Conservation (phyloP, 2,797 vertebrate genomes). For the Cyprinella venusta region DNA sequence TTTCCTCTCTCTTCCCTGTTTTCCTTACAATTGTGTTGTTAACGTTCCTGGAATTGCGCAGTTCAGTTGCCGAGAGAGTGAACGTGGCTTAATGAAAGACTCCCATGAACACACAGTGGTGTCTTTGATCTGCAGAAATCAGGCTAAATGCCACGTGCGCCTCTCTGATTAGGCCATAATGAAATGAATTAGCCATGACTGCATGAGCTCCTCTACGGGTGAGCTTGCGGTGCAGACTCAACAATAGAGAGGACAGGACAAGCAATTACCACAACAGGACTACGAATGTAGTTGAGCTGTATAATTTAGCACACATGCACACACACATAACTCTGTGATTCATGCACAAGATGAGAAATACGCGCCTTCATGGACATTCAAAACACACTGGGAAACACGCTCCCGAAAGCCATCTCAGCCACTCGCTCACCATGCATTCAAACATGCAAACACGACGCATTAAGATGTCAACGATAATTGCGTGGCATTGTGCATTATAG, state of each 20-base stretch:
- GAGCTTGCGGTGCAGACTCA: slow-evolving; percentile 4
- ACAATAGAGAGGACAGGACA: slow-evolving; percentile 31
- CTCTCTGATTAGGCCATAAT: slow-evolving; percentile 59
- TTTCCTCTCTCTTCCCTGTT: not conserved
- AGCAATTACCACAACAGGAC: slow-evolving; percentile 40
- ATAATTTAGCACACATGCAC: slow-evolving; percentile 2
- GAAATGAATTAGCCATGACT: slow-evolving; percentile 59
- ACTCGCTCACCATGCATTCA: slow-evolving; percentile 23
- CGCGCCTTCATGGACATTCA: not conserved
- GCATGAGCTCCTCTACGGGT: slow-evolving; percentile 17
- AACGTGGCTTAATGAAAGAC: slow-evolving; percentile 55
- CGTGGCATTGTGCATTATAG: slow-evolving; percentile 15
- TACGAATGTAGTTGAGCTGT: not conserved
- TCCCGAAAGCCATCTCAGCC: not conserved
- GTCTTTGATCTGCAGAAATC: slow-evolving; percentile 47
- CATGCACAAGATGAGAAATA: not conserved
- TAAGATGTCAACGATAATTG: slow-evolving; percentile 38
- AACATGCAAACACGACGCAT: slow-evolving; percentile 15
- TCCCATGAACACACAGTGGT: slow-evolving; percentile 48
- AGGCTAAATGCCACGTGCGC: slow-evolving; percentile 56
- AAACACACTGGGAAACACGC: not conserved
- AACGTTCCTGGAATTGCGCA: slow-evolving; percentile 23
- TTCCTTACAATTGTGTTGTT: slow-evolving; percentile 6
- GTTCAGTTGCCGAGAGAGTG: slow-evolving; percentile 29
- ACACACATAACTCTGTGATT: slow-evolving; percentile 20